Base-by-base conservation (phyloP, 2,797 vertebrate species). In the Cottoperca gobio region DNA sequence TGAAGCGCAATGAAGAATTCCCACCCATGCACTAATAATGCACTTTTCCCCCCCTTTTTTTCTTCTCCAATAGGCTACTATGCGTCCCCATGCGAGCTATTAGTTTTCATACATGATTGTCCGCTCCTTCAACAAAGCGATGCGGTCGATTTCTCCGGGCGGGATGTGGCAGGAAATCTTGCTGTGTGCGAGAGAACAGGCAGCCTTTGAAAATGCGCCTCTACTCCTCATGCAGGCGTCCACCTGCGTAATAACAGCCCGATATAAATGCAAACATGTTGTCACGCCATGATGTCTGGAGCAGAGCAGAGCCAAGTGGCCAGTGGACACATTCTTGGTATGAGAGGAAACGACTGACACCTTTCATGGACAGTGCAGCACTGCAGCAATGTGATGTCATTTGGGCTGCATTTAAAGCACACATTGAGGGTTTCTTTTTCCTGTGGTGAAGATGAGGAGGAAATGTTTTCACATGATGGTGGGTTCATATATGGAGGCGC, bases 261-360 rank as follows among this genome's bases (percentile, higher is more conserved):
- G 54, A 66, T 75, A 9, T 45, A 78, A 78, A 83, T 75, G 78
- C 76, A 81, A 49, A 53, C 68, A 53, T 31, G 84, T 66, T 71
- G 79, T 88, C 90, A 92, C 89, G 84, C 87, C 89, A 87, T 86
- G 87, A 86, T 91, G 89, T 88, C 85, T 88, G 78, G 76, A 91
- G 76, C 70, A 4, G 63, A 81, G 76, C 62, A 33, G 58, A 84
- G 73, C 65, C 68, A 70, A 88, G 82, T 83, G 79, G 78, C 80
- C 89, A 8, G 35, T 64, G 80, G 69, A 74, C 83, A 69, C 21
- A 68, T 46, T 67, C 7, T 78, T 53, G 54, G 23, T 66, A 66
- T 70, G 69, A 69, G 64, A 67, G 81, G 78, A 84, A 16, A 71
- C 76, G 88, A 76, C 78, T 74, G 86, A 86, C 87, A 90, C 84